Conservation (phyloP, 2,797 vertebrate species). For the Notamacropus eugenii region DNA sequence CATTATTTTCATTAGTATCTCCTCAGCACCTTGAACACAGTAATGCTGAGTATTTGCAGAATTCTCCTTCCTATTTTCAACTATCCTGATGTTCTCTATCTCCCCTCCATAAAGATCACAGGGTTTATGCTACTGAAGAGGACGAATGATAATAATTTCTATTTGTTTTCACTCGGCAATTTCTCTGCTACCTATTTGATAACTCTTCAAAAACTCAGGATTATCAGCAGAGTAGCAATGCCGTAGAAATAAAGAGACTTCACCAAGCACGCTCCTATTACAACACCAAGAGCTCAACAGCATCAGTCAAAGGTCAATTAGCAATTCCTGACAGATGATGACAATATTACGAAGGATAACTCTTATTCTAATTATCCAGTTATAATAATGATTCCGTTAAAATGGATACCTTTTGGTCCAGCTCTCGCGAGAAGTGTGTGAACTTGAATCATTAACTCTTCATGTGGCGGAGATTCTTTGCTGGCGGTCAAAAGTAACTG, state of each 20-base stretch:
- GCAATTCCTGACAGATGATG: conserved; percentile 41
- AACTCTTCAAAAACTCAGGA: conserved; percentile 48
- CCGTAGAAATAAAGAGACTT: neutral
- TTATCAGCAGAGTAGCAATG: neutral
- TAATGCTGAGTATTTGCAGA: neutral
- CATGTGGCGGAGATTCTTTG: conserved; percentile 91
- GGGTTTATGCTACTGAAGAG: neutral
- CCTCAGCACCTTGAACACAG: neutral
- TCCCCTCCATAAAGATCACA: neutral
- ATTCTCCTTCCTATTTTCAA: neutral
- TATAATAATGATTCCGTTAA: conserved; percentile 3
- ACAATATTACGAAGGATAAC: conserved; percentile 23
- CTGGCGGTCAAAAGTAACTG: conserved; percentile 91
- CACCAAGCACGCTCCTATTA: neutral
- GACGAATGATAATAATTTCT: neutral
- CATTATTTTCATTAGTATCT: neutral
- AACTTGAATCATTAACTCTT: conserved; percentile 95
- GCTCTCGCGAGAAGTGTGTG: conserved; percentile 96
- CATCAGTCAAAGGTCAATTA: neutral
- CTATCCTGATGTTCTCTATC: neutral
- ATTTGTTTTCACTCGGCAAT: neutral
- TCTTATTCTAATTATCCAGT: neutral
- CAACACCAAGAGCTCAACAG: neutral
- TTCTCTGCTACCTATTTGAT: neutral
- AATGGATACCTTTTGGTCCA: conserved; percentile 93